Evolutionary conservation across 2,113 vertebrate genomes (phyloP).

Genomic region (Pitta sordida): DNA sequence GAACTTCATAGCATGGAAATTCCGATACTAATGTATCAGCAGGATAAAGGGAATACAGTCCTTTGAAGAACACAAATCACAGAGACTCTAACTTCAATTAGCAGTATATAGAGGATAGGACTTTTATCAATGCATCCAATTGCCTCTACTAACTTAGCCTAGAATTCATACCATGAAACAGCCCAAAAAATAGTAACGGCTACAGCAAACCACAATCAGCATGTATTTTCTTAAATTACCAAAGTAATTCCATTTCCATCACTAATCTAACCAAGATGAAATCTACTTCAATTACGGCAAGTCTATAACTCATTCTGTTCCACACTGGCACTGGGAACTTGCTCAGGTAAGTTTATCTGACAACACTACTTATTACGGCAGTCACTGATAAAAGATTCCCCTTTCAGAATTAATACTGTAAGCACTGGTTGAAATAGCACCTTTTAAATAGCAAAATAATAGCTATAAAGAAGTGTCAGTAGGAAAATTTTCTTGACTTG

Average conservation of each 20-base stretch:
- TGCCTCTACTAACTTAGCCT: background rate
- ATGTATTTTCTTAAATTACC: background rate
- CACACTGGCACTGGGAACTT: background rate
- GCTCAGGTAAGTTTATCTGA: background rate
- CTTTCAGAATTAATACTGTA: background rate
- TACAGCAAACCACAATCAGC: background rate
- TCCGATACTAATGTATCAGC: background rate
- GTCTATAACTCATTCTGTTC: background rate
- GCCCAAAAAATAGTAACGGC: background rate
- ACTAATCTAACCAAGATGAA: background rate
- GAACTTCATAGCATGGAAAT: background rate
- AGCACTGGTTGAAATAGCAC: background rate
- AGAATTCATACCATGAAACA: background rate
- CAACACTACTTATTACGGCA: background rate
- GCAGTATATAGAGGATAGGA: background rate
- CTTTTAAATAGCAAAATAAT: background rate
- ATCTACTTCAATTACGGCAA: background rate
- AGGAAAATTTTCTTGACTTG: background rate
- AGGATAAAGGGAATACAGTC: background rate
- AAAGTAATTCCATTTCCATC: background rate
- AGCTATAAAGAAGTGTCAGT: background rate
- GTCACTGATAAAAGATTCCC: background rate
- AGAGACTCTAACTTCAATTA: background rate
- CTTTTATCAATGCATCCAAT: background rate
- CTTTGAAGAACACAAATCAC: background rate